A percentile compares a stretch with the other conserved stretches of the same genome.
Conservation (phyloP, 2,113 vertebrate species). For the Gambusia holbrooki region DNA sequence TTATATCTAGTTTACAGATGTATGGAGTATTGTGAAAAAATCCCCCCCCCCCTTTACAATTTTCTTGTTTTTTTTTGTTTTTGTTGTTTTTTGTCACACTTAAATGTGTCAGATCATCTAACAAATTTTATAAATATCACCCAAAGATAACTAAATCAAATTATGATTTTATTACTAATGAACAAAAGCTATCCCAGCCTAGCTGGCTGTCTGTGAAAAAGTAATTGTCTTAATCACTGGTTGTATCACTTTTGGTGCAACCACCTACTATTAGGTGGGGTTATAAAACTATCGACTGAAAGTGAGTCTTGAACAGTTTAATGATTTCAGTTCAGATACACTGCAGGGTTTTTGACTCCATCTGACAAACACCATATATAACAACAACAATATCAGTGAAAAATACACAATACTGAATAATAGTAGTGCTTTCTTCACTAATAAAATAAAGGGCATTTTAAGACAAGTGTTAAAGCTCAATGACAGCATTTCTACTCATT, state of each 20-base stretch:
- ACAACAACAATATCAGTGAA: no score
- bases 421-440: no score
- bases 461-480: neutral
- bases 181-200: neutral
- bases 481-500: neutral
- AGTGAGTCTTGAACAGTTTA: no score
- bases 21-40: neutral
- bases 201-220: no score
- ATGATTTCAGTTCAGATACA: no score
- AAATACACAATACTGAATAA: no score
- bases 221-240: no score
- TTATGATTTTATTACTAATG: neutral
- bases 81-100: neutral
- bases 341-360: no score
- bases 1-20: conserved; percentile 4
- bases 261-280: no score
- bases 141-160: neutral
- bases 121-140: neutral
- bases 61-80: neutral
- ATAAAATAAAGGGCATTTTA: neutral
- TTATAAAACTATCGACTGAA: no score
- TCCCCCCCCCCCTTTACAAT: neutral
- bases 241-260: no score
- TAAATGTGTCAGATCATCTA: neutral
- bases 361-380: no score